Base-by-base conservation (phyloP, 2,113 vertebrate species). In the Zingel zingel region DNA sequence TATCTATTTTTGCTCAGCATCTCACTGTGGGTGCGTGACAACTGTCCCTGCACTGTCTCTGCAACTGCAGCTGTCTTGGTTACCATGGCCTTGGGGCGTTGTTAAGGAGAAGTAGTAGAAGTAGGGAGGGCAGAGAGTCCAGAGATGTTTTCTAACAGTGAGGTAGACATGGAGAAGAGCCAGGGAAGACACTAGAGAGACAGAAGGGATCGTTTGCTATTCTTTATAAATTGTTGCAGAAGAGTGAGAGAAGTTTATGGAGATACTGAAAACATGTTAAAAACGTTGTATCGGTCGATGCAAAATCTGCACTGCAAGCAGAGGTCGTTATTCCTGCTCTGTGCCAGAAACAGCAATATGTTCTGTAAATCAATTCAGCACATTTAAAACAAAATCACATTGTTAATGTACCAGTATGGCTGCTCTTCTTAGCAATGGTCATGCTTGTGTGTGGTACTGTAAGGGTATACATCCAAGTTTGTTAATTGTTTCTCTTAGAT, bases 1-100 rank as follows among this genome's bases (percentile, higher is more conserved):
- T 23, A 45, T 47, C 72, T 83, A 81, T 87, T 90, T 90, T 88
- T 78, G 66, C 21, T 65, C 53, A 69, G 75, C 59, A 64, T 86
- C 47, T 77, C 25, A 7, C 48, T 56, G 45, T 59, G 58, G 65
- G 57, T 74, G 16, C 36, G 66, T 10, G 6, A 33, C 73, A 83
- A 59, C 68, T 51, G 71, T 84, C 77, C 67, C 77, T n/a, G 5
- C 33, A 33, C 74, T 77, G 61, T 77, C 69, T 83, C 64, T 39
- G 30, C 62, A 79, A 77, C 25, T 19, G 18, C 65, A 64, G 66
- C 81, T 82, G 82, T 87, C 72, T 83, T 15, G 1, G 66, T 76
- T 62, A 77, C 19, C 43, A 45, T 39, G 13, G 66, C 53, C 78
- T 84, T 13, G 0, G 64, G 64, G 74, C 63, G 64, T 84, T 87